These are phyloP conservation scores for Saccopteryx bilineata DNA, from an alignment of 2,113 vertebrate species.

Conservation along the genomic window DNA sequence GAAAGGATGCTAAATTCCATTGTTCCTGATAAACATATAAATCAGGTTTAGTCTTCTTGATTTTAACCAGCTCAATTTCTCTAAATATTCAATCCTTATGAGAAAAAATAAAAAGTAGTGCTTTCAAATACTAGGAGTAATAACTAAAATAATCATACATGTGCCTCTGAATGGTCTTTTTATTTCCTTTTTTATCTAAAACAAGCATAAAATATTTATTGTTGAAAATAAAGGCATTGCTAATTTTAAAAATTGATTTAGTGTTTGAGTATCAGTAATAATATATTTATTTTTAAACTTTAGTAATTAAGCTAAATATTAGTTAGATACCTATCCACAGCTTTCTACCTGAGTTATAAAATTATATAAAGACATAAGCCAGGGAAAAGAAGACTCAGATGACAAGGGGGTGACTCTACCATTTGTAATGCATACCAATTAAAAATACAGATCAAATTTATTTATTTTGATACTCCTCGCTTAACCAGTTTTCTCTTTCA, in stretches of 20 bases:
- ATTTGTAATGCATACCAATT: background rate
- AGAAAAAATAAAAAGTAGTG: background rate
- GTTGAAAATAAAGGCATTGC: background rate
- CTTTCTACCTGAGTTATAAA: background rate
- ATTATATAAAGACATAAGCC: background rate
- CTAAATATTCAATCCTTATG: background rate
- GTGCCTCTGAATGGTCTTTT: background rate
- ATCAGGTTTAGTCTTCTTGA: background rate
- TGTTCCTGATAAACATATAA: background rate
- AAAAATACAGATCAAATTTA: background rate
- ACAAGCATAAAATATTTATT: background rate
- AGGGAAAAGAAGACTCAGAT: background rate
- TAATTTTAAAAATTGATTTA: slow-evolving; percentile 22
- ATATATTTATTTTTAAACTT: background rate
- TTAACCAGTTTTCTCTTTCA: background rate
- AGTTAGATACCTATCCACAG: background rate
- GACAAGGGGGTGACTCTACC: background rate
- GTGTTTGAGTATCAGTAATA: background rate
- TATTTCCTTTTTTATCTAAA: background rate
- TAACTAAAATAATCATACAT: background rate
- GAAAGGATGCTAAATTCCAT: background rate
- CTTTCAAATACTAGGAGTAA: background rate
- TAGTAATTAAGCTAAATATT: background rate
- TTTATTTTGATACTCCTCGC: background rate
- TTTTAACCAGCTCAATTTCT: background rate